Evolutionary conservation across 2,113 vertebrate species (phyloP).

Genomic region (Gavia stellata): DNA sequence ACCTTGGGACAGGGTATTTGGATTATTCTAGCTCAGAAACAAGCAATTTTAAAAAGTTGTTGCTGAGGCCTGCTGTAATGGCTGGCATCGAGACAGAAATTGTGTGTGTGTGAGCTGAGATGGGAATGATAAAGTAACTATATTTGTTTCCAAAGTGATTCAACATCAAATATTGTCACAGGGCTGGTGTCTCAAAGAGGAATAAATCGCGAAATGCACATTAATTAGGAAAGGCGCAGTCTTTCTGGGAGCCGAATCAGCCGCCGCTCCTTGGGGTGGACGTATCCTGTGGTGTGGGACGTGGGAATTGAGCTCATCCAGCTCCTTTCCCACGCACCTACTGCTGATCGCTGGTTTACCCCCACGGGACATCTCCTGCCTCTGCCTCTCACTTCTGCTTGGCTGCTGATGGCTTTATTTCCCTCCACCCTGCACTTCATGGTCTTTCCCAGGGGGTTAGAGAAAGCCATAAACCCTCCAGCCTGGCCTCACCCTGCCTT

Average conservation of each 20-base stretch:
- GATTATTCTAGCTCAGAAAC: slow-evolving; percentile 45
- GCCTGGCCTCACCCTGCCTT: not conserved
- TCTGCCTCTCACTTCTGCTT: slow-evolving; percentile 23
- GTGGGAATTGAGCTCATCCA: not conserved
- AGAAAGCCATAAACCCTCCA: not conserved
- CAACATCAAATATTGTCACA: slow-evolving; percentile 60
- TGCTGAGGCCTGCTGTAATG: slow-evolving; percentile 57
- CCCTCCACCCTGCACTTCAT: not conserved
- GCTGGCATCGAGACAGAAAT: slow-evolving; percentile 45
- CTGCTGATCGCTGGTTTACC: not conserved
- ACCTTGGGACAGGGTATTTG: not conserved
- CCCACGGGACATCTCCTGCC: not conserved
- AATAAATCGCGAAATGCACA: slow-evolving; percentile 62
- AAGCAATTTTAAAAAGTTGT: slow-evolving; percentile 11
- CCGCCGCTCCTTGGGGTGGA: not conserved
- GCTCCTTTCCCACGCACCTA: not conserved
- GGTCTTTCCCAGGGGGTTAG: slow-evolving; percentile 1
- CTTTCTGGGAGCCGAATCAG: slow-evolving; percentile 35
- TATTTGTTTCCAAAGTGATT: slow-evolving; percentile 52
- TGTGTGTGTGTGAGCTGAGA: not conserved
- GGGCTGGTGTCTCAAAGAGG: slow-evolving; percentile 29
- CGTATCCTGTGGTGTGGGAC: not conserved
- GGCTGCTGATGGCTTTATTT: slow-evolving; percentile 18
- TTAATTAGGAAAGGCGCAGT: slow-evolving; percentile 50
- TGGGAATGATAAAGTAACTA: slow-evolving; percentile 17